Percentiles rank a stretch among this genome's conserved stretches.
phyloP scores from a whole-genome alignment of 2,797 vertebrate species.

The Podarcis lilfordi region DNA sequence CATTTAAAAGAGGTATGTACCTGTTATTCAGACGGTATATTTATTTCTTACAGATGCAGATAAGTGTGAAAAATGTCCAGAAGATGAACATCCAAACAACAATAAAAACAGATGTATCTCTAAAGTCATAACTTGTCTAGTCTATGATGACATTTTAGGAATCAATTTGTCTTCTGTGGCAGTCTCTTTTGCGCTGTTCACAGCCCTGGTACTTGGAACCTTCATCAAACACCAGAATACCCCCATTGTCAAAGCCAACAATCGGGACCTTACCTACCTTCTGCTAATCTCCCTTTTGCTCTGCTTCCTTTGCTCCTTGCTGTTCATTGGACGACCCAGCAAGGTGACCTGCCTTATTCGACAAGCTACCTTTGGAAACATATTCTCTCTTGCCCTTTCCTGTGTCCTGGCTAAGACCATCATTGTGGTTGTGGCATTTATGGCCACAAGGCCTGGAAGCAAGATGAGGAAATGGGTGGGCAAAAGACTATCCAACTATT shows the following conservation, averaged over 20 bases:
- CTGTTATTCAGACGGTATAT: background rate
- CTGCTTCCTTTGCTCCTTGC: constrained; percentile 30
- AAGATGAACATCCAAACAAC: background rate
- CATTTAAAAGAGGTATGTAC: background rate
- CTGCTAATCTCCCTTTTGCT: constrained; percentile 24
- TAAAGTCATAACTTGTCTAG: background rate
- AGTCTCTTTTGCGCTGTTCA: constrained; percentile 13
- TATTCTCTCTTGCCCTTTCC: background rate
- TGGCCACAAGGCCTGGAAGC: background rate
- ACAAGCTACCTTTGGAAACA: background rate
- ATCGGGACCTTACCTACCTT: constrained; percentile 19
- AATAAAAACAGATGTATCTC: background rate
- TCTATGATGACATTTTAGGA: constrained; percentile 36
- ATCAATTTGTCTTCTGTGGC: background rate
- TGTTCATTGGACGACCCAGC: constrained; percentile 9
- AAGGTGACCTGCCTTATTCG: background rate
- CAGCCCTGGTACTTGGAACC: constrained; percentile 25
- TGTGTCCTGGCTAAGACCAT: constrained; percentile 12
- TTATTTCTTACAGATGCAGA: background rate
- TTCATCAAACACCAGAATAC: constrained; percentile 30
- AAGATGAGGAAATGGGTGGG: background rate
- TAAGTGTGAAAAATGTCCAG: background rate
- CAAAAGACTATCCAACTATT: background rate
- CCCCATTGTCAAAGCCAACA: constrained; percentile 42
- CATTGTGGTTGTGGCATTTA: constrained; percentile 1